Conservation (phyloP, 2,113 vertebrate genomes). For the Saccopteryx bilineata region DNA sequence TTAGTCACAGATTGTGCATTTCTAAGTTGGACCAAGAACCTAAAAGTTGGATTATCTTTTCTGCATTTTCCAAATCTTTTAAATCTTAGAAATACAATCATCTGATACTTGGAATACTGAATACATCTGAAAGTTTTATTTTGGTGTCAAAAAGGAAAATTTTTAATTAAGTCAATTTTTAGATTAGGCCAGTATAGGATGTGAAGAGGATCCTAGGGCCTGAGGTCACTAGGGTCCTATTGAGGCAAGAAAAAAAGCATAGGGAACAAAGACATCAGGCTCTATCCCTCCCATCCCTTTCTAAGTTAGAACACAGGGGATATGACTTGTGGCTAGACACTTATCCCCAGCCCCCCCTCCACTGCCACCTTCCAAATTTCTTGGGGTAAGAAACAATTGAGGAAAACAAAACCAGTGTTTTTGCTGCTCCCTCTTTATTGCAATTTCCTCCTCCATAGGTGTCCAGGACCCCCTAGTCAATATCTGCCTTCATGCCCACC, state of each 20-base stretch:
- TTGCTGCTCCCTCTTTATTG: neutral
- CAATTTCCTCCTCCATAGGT: neutral
- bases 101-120: neutral
- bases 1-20: neutral
- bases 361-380: neutral
- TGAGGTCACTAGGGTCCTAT: neutral
- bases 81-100: neutral
- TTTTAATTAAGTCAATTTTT: neutral
- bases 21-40: neutral
- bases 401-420: neutral
- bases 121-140: neutral
- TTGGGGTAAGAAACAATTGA: neutral
- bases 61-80: slow-evolving; percentile 29
- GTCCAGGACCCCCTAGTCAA: neutral
- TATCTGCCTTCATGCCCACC: neutral
- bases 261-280: neutral
- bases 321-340: neutral
- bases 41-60: neutral
- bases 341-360: neutral
- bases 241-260: neutral
- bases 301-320: neutral
- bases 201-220: neutral
- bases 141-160: slow-evolving; percentile 27
- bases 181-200: neutral
- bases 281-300: neutral